phyloP scores from a whole-genome alignment of 1,140 invertebrate species.

The Probaryconus sp. region DNA sequence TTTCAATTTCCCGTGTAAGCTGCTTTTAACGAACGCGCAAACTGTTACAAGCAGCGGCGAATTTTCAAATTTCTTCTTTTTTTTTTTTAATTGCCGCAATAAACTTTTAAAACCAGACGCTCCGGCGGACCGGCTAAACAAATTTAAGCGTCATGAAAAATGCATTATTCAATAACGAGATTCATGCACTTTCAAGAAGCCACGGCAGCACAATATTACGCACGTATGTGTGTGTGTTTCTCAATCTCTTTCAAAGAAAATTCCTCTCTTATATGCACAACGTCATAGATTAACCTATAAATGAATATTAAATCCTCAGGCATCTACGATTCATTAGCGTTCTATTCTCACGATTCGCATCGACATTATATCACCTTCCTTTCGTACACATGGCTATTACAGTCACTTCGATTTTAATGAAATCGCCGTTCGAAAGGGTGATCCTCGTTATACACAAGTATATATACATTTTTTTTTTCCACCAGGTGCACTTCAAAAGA shows the following conservation, averaged over 20 bases:
- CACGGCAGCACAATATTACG: too few species aligned
- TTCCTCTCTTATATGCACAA: too few species aligned
- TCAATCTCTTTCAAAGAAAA: too few species aligned
- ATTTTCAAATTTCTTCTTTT: conserved; percentile 8
- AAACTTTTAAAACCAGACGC: neutral
- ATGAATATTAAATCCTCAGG: conserved; percentile 8
- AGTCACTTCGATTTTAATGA: conserved; percentile 33
- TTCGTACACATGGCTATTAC: conserved; percentile 5
- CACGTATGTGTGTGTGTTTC: too few species aligned
- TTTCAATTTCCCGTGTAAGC: neutral
- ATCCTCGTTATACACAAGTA: neutral
- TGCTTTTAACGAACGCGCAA: conserved; percentile 13
- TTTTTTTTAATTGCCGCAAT: neutral
- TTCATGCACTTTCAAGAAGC: too few species aligned
- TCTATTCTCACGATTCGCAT: conserved; percentile 17
- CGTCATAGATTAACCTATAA: neutral
- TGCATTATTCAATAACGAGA: too few species aligned
- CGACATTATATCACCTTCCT: conserved; percentile 19
- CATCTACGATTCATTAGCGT: conserved; percentile 24
- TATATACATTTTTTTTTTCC: conserved; percentile 15
- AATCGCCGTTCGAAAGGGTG: conserved; percentile 32
- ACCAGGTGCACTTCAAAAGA: conserved; percentile 52
- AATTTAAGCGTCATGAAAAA: too few species aligned
- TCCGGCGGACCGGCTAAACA: too few species aligned
- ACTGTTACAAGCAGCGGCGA: too few species aligned